Conservation (phyloP, 2,113 vertebrate species). For the human (Homo sapiens) region DNA sequence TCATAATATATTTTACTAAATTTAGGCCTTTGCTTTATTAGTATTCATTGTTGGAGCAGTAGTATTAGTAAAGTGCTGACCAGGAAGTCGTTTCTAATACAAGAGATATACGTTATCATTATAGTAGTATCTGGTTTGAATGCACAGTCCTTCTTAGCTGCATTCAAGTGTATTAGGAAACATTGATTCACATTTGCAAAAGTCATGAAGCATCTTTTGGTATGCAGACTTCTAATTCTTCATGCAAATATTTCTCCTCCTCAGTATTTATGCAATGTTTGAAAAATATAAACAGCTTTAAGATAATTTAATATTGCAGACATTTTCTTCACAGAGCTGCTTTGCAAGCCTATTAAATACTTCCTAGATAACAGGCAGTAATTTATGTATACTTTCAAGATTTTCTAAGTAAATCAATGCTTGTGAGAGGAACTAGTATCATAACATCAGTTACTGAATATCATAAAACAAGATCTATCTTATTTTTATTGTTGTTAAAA, state of each 20-base stretch:
- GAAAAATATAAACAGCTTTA: slow-evolving; percentile 50
- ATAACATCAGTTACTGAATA: neutral
- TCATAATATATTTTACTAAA: neutral
- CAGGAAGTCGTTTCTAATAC: slow-evolving; percentile 32
- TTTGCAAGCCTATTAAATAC: slow-evolving; percentile 19
- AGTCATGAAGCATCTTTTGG: neutral
- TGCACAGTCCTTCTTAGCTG: neutral
- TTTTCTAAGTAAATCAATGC: slow-evolving; percentile 30
- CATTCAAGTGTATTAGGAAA: slow-evolving; percentile 39
- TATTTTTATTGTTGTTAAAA: slow-evolving; percentile 21
- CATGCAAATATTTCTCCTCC: slow-evolving; percentile 3
- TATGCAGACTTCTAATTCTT: slow-evolving; percentile 23
- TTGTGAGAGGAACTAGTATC: slow-evolving; percentile 10
- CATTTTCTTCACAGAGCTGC: slow-evolving; percentile 30
- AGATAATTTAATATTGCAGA: slow-evolving; percentile 40
- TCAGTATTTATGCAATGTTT: slow-evolving; percentile 43
- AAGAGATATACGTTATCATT: slow-evolving; percentile 2
- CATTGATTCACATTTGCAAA: slow-evolving; percentile 51
- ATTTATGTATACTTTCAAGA: slow-evolving; percentile 36
- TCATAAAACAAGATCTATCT: slow-evolving; percentile 17
- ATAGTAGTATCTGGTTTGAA: neutral
- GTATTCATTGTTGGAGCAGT: neutral
- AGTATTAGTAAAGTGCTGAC: slow-evolving; percentile 36
- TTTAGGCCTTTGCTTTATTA: neutral
- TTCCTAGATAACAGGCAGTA: slow-evolving; percentile 14